Conservation (phyloP, 2,888 invertebrate species). For the Zelleria hepariella region DNA sequence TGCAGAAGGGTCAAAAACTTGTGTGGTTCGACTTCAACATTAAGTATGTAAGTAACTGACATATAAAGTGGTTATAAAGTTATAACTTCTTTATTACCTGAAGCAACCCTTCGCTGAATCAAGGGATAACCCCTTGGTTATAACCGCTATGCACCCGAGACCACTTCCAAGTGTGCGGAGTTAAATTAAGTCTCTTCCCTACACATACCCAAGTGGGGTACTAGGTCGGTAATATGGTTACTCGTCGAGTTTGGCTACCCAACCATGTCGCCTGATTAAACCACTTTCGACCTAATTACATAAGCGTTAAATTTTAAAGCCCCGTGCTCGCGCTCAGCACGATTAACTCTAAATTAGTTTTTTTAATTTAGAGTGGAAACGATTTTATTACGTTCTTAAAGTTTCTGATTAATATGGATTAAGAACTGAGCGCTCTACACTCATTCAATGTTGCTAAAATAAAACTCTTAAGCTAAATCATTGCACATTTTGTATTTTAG, state of each 20-base stretch:
- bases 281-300: constrained; percentile 31
- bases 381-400: neutral
- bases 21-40: no score
- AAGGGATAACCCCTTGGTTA: neutral
- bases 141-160: neutral
- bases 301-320: constrained; percentile 29
- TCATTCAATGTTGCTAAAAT: no score
- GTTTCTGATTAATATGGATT: no score
- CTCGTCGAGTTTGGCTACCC: neutral
- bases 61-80: no score
- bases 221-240: neutral
- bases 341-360: neutral
- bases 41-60: no score
- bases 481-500: no score
- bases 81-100: no score
- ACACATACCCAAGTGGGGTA: neutral
- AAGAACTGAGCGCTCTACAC: no score
- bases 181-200: neutral
- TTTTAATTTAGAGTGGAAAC: neutral
- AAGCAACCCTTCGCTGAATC: no score
- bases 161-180: neutral
- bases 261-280: constrained; percentile 33
- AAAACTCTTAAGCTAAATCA: no score
- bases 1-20: no score
- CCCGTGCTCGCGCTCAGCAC: constrained; percentile 4